These are phyloP conservation scores for Penaeus indicus DNA, from an alignment of 1,140 invertebrate genomes.

Conservation along the genomic window DNA sequence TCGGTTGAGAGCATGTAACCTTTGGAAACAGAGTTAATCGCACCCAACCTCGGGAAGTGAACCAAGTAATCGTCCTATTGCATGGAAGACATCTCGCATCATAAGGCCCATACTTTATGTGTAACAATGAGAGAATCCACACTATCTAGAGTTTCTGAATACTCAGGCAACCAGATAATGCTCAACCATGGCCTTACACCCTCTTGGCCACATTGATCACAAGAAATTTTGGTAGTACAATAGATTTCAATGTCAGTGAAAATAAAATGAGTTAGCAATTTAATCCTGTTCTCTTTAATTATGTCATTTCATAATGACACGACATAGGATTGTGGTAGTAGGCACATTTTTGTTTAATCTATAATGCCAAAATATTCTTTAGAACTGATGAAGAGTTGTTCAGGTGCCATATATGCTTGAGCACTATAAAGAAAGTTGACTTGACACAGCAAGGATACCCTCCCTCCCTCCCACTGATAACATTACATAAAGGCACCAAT, in stretches of 20 bases:
- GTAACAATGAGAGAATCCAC: slow-evolving; percentile 41
- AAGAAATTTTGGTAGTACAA: too few relatives aligned
- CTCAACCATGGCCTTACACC: slow-evolving; percentile 19
- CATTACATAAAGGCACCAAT: slow-evolving; percentile 59
- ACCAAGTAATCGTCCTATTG: slow-evolving; percentile 42
- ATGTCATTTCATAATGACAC: too few relatives aligned
- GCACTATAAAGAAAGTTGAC: slow-evolving; percentile 44
- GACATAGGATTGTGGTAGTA: neutral
- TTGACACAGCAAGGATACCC: slow-evolving; percentile 20
- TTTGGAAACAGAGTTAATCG: too few relatives aligned
- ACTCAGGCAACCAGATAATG: slow-evolving; percentile 36
- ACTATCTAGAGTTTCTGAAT: slow-evolving; percentile 20
- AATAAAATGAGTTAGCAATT: neutral
- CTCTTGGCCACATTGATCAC: too few relatives aligned
- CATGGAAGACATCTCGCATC: slow-evolving; percentile 46
- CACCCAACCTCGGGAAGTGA: neutral
- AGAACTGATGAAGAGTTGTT: slow-evolving; percentile 18
- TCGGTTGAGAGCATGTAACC: neutral
- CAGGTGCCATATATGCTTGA: slow-evolving; percentile 41
- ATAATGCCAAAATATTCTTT: slow-evolving; percentile 8
- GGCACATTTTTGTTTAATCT: neutral
- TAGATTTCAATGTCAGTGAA: slow-evolving; percentile 1
- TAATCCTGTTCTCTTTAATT: too few relatives aligned
- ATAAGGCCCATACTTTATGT: slow-evolving; percentile 41
- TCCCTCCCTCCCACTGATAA: slow-evolving; percentile 1